Evolutionary conservation across 2,113 vertebrate genomes (phyloP), one percentile per base, ranked within the genome.

Genomic region (Halichoerus grypus): DNA sequence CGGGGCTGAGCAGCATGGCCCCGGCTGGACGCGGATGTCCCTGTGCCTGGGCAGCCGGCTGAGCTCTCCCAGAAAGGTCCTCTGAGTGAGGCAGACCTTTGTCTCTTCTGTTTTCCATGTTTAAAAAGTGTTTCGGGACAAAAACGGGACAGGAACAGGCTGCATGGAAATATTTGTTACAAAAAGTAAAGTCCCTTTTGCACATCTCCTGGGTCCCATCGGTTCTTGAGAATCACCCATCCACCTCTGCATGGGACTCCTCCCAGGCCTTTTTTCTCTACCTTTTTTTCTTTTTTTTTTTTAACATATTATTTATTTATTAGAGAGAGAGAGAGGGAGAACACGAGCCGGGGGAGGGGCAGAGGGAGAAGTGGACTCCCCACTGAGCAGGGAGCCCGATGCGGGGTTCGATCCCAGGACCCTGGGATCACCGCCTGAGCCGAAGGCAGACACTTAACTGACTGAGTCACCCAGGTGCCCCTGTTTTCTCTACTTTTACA

Each of bases 141-240:
- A 74, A 72, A 84, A 3, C 42, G 26, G 12, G 39, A 42, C 14
- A 59, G 39, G 28, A 81, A 31, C 4, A 71, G 15, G 18, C 19
- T 2, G 1, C 7, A 0, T 28, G 9, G 33, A n/a, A 77, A 15
- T 39, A 46, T 53, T 42, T 2, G 4, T 61, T 39, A 42, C 10
- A 49, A 49, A 36, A 72, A 65, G n/a, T 71, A 14, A 74, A 79
- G 21, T 39, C 11, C 5, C 1, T 14, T 59, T 26, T 1, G 0
- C 24, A 11, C 0, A 0, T 92, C 11, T 71, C 16, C 26, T 7
- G 5, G 57, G n/a, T 55, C 39, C 22, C 19, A 5, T 36, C 21
- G 4, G n/a, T n/a, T 31, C 53, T 80, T n/a, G 42, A 55, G 61
- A 42, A 42, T 57, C 51, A 59, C 16, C 51, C 31, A 4, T 5